Percentiles rank a stretch among this genome's conserved stretches.
Evolutionary conservation across 2,113 vertebrate species (phyloP).

Genomic region (Sphyrna mokarran): DNA sequence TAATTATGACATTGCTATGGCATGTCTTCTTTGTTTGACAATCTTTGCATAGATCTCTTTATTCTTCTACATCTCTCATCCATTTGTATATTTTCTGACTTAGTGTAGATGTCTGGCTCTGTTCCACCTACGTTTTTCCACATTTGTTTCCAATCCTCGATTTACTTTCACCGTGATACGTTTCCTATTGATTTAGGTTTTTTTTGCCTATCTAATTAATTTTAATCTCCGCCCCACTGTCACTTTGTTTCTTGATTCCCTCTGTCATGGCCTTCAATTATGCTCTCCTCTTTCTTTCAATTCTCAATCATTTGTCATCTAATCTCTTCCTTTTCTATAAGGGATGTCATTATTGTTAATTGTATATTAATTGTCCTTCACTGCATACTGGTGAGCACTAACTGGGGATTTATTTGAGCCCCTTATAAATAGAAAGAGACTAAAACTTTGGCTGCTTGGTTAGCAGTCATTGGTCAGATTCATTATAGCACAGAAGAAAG

Average conservation of each 20-base stretch:
- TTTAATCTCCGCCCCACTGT: neutral
- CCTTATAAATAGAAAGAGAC: too few species aligned
- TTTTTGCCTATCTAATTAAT: neutral
- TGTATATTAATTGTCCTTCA: too few species aligned
- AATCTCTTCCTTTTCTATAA: too few species aligned
- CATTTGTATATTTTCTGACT: neutral
- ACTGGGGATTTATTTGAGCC: too few species aligned
- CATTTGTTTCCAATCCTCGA: neutral
- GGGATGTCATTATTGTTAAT: too few species aligned
- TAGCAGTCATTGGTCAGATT: too few species aligned
- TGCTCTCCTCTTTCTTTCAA: neutral
- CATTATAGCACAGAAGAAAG: too few species aligned
- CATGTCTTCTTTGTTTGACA: neutral
- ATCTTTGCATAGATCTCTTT: neutral
- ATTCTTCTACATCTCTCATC: neutral
- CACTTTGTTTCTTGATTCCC: neutral
- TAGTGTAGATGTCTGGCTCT: neutral
- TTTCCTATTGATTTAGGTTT: neutral
- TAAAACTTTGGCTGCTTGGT: too few species aligned
- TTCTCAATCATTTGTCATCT: neutral
- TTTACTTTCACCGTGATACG: neutral
- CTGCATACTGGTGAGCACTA: too few species aligned
- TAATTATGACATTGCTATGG: neutral
- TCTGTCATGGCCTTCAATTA: neutral
- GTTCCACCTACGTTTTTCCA: neutral